phyloP scores from a whole-genome alignment of 2,888 invertebrate genomes.

The Callyntrura guangdongensis region DNA sequence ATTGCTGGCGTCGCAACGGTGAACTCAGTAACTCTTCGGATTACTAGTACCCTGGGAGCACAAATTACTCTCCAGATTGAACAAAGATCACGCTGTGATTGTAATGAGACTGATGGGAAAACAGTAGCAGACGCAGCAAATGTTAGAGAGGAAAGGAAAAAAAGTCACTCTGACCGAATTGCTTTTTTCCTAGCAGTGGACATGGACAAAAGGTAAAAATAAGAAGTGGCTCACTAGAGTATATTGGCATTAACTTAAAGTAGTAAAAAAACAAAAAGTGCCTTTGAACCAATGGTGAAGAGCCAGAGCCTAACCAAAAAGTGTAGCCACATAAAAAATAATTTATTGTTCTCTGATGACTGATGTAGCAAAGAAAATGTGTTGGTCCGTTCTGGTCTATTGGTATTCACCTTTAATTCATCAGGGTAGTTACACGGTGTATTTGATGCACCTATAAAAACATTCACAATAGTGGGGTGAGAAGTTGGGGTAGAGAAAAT shows the following conservation, averaged over 20 bases:
- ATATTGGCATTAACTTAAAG: neutral
- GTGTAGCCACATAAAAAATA: constrained; percentile 20
- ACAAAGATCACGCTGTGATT: constrained; percentile 79
- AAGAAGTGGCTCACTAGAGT: neutral
- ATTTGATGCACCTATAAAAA: neutral
- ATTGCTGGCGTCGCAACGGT: constrained; percentile 10
- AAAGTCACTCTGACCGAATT: constrained; percentile 8
- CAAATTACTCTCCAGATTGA: constrained; percentile 79
- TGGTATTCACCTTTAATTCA: neutral
- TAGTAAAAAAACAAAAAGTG: neutral
- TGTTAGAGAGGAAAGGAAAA: neutral
- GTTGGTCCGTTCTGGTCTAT: constrained; percentile 6
- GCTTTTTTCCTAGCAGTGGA: constrained; percentile 18
- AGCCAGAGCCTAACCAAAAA: constrained; percentile 18
- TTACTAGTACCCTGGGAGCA: constrained; percentile 75
- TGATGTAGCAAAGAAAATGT: constrained; percentile 6
- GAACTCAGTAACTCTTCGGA: constrained; percentile 34
- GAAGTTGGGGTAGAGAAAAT: too few species aligned
- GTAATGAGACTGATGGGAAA: constrained; percentile 80
- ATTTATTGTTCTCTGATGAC: constrained; percentile 17
- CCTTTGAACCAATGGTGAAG: neutral
- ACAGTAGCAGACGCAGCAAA: constrained; percentile 61
- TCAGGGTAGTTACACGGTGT: neutral
- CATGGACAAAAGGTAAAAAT: constrained; percentile 46
- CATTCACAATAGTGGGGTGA: too few species aligned